A percentile compares a stretch with the other conserved stretches of the same genome.
These are phyloP conservation scores for Didymodactylos carnosus DNA, from an alignment of 2,888 invertebrate species.

Conservation along the genomic window DNA sequence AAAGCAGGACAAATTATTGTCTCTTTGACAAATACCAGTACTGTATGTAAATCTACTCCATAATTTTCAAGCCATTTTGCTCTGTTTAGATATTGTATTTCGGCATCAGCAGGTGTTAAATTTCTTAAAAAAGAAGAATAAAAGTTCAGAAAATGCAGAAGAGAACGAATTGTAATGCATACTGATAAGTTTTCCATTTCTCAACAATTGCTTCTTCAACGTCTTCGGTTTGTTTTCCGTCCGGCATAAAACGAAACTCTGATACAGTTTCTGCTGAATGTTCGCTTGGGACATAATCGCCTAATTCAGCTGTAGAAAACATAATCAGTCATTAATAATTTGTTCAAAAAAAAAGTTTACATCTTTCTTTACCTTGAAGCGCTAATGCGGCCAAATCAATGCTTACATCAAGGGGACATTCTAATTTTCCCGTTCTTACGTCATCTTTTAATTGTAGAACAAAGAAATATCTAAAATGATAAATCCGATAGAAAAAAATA, in stretches of 20 bases:
- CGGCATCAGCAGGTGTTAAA: slow-evolving; percentile 78
- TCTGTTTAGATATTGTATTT: slow-evolving; percentile 78
- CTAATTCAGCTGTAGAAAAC: slow-evolving; percentile 61
- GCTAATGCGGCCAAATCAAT: slow-evolving; percentile 49
- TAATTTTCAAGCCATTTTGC: slow-evolving; percentile 96
- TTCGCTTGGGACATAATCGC: slow-evolving; percentile 72
- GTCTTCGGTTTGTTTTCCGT: slow-evolving; percentile 63
- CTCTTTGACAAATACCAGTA: no score
- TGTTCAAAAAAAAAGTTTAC: not conserved
- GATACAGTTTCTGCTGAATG: slow-evolving; percentile 92
- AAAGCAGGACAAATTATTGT: no score
- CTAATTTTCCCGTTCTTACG: slow-evolving; percentile 67
- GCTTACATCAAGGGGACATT: slow-evolving; percentile 64
- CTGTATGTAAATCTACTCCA: slow-evolving; percentile 94
- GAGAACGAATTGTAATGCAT: not conserved
- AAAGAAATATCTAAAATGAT: slow-evolving; percentile 55
- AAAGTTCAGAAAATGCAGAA: not conserved
- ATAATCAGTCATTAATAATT: slow-evolving; percentile 15
- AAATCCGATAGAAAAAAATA: not conserved
- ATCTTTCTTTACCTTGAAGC: not conserved
- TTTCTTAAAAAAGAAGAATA: slow-evolving; percentile 34
- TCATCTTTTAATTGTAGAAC: slow-evolving; percentile 91
- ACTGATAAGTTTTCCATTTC: slow-evolving; percentile 46
- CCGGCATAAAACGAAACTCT: slow-evolving; percentile 86
- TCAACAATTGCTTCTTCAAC: slow-evolving; percentile 82